Evolutionary conservation across 2,113 vertebrate species (phyloP).

Genomic region (Procavia capensis): DNA sequence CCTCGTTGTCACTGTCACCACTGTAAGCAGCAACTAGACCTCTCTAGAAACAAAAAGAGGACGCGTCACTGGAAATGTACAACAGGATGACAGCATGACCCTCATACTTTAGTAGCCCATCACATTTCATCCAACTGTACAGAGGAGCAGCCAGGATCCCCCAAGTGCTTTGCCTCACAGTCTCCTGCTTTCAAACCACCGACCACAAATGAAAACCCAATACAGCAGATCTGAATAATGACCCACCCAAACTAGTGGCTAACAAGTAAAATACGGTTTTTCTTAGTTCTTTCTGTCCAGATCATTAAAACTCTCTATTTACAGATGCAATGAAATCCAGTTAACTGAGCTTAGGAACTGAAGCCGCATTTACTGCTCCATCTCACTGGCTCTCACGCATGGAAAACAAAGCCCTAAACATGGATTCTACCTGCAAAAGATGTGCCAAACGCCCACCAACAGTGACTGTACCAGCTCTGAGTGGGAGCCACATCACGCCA

Average conservation of each 20-base stretch:
- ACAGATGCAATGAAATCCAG: slow-evolving; percentile 40
- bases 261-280: background rate
- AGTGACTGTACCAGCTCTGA: slow-evolving; percentile 2
- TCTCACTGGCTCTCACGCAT: background rate
- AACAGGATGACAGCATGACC: background rate
- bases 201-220: background rate
- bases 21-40: slow-evolving; percentile 98
- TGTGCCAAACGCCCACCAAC: background rate
- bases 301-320: slow-evolving; percentile 33
- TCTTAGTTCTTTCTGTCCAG: slow-evolving; percentile 43
- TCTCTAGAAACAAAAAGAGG: slow-evolving; percentile 84
- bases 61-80: background rate
- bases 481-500: background rate
- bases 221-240: background rate
- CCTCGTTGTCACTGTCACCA: slow-evolving; percentile 98
- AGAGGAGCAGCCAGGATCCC: background rate
- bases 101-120: background rate
- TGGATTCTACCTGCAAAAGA: background rate
- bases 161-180: background rate
- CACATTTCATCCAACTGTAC: background rate
- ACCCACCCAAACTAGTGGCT: background rate
- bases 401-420: background rate
- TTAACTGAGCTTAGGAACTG: slow-evolving; percentile 5
- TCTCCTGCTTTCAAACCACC: slow-evolving; percentile 13
- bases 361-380: background rate